Evolutionary conservation across 2,888 invertebrate species (phyloP).

Genomic region (Spialia ferax): DNA sequence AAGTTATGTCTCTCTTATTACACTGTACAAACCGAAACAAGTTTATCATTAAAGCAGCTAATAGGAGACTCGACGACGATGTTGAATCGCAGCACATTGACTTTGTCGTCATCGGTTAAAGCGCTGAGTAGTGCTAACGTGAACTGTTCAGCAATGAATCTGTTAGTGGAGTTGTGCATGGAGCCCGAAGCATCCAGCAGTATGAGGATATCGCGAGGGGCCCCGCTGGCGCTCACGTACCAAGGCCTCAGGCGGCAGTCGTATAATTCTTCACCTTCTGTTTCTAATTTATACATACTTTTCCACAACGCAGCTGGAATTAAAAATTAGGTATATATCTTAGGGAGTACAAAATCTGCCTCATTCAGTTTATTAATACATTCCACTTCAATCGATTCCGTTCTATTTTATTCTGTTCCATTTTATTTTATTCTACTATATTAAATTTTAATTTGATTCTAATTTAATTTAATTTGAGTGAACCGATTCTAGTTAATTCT

Average conservation of each 20-base stretch:
- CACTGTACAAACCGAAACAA: constrained; percentile 69
- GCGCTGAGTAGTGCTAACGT: constrained; percentile 74
- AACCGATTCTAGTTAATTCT: neutral
- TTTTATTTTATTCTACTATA: neutral
- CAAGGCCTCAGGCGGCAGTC: constrained; percentile 79
- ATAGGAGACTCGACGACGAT: constrained; percentile 70
- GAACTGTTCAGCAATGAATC: constrained; percentile 66
- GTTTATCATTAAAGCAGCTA: constrained; percentile 70
- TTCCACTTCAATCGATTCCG: neutral
- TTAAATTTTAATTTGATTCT: no score
- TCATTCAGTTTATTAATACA: no score
- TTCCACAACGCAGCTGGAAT: constrained; percentile 71
- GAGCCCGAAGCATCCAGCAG: constrained; percentile 78
- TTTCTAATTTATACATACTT: constrained; percentile 67
- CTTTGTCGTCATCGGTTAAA: constrained; percentile 78
- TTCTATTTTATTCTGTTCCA: neutral
- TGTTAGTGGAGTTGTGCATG: constrained; percentile 74
- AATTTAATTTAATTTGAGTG: no score
- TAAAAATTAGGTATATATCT: neutral
- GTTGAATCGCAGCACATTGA: constrained; percentile 76
- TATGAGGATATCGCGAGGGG: constrained; percentile 75
- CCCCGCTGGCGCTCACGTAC: constrained; percentile 78
- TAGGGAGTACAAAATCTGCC: no score
- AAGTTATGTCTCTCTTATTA: neutral
- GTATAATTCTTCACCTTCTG: constrained; percentile 64